Percentiles rank a stretch among this genome's conserved stretches.
phyloP scores from a whole-genome alignment of 1,140 invertebrate genomes.

The Goniozus legneri region DNA sequence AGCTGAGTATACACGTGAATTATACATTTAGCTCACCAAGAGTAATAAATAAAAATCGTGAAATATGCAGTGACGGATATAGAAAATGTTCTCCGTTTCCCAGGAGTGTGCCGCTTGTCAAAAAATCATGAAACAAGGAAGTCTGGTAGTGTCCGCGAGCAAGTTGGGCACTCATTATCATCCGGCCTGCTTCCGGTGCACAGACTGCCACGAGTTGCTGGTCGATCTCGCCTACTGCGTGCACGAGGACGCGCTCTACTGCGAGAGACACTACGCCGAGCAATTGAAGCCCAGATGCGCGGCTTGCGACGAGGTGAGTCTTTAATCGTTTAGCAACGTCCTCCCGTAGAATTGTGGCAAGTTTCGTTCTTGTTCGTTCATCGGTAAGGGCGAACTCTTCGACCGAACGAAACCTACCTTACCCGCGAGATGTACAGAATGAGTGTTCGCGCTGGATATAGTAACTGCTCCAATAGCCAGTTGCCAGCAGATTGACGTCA shows the following conservation, averaged over 20 bases:
- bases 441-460: slow-evolving; percentile 17
- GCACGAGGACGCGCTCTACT: slow-evolving; percentile 80
- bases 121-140: slow-evolving; percentile 59
- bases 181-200: slow-evolving; percentile 84
- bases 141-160: slow-evolving; percentile 68
- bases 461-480: neutral
- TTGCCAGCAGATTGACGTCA: no score
- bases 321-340: neutral
- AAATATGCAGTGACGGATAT: no score
- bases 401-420: slow-evolving; percentile 20
- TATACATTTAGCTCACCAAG: no score
- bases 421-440: slow-evolving; percentile 17
- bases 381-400: slow-evolving; percentile 17
- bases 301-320: slow-evolving; percentile 91
- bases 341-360: neutral
- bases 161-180: slow-evolving; percentile 77
- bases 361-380: slow-evolving; percentile 3
- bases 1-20: no score
- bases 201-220: slow-evolving; percentile 78
- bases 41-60: no score
- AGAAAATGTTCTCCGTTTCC: slow-evolving; percentile 6
- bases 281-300: slow-evolving; percentile 86
- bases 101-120: slow-evolving; percentile 66
- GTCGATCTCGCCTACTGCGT: slow-evolving; percentile 92
- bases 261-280: slow-evolving; percentile 92